phyloP scores from a whole-genome alignment of 2,113 vertebrate species.

The Antennarius striatus region DNA sequence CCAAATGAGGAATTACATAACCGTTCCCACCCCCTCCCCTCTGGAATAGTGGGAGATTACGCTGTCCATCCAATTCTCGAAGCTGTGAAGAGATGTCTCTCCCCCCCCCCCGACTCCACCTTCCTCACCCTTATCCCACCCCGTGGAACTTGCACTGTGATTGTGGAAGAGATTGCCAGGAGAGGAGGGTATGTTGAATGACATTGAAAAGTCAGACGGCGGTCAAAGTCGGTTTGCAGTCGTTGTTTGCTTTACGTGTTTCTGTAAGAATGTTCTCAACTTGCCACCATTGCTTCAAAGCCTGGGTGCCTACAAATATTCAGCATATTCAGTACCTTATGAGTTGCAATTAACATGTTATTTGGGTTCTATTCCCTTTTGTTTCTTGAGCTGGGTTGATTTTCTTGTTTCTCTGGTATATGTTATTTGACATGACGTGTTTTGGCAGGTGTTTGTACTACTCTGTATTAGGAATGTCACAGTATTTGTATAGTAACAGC shows the following conservation, averaged over 20 bases:
- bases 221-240: constrained; percentile 68
- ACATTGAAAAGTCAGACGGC: constrained; percentile 70
- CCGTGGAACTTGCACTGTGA: constrained; percentile 82
- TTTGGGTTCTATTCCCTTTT: constrained; percentile 49
- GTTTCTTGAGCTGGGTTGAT: constrained; percentile 44
- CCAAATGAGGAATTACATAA: constrained; percentile 67
- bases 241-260: constrained; percentile 75
- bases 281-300: constrained; percentile 84
- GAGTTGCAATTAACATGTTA: constrained; percentile 71
- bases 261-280: constrained; percentile 79
- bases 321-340: constrained; percentile 69
- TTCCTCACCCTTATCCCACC: constrained; percentile 6
- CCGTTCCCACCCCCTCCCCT: constrained; percentile 23
- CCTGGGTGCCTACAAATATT: constrained; percentile 84
- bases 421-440: constrained; percentile 71
- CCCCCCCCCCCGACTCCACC: neutral
- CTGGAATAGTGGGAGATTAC: constrained; percentile 54
- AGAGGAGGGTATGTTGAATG: constrained; percentile 58
- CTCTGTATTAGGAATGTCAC: constrained; percentile 82
- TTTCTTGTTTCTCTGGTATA: constrained; percentile 68
- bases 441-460: constrained; percentile 81
- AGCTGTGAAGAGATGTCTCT: constrained; percentile 63
- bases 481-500: constrained; percentile 81
- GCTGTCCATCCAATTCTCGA: constrained; percentile 66
- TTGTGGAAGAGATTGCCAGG: constrained; percentile 60